A percentile compares a stretch with the other conserved stretches of the same genome.
phyloP scores from a whole-genome alignment of 1,140 invertebrate genomes.

The Drosophila parabipectinata region DNA sequence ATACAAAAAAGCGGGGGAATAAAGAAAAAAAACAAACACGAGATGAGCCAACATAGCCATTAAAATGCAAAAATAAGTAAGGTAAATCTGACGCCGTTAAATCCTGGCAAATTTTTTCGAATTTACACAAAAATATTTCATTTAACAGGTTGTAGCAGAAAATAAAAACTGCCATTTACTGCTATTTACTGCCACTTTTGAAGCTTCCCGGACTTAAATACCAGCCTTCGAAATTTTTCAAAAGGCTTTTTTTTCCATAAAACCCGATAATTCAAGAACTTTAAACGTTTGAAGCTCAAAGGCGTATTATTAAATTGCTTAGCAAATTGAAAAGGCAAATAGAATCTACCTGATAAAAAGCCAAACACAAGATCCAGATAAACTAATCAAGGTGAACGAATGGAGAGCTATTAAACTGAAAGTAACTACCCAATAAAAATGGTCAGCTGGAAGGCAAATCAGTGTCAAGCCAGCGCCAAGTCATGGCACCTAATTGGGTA shows the following conservation, averaged over 20 bases:
- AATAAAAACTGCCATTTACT: no score
- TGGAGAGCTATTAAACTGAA: constrained; percentile 34
- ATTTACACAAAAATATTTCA: neutral
- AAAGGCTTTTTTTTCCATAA: no score
- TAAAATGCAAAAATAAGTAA: constrained; percentile 14
- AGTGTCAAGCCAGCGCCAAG: constrained; percentile 50
- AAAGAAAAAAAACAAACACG: constrained; percentile 11
- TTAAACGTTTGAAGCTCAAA: neutral
- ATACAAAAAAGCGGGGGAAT: neutral
- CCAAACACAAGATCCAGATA: constrained; percentile 13
- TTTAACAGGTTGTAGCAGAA: neutral
- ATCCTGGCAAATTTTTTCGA: neutral
- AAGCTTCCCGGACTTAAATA: neutral
- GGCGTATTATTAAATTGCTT: constrained; percentile 8
- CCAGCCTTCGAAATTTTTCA: no score
- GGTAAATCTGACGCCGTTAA: constrained; percentile 8
- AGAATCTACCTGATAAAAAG: constrained; percentile 12
- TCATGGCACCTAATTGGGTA: constrained; percentile 76
- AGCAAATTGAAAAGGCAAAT: constrained; percentile 20
- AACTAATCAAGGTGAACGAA: constrained; percentile 60
- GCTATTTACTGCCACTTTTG: neutral
- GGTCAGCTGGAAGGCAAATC: constrained; percentile 62
- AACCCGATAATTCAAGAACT: no score
- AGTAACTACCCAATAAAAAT: constrained; percentile 29
- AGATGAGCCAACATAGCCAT: constrained; percentile 6